Conservation (phyloP, 2,888 invertebrate genomes). For the Amaurobius ferox region DNA sequence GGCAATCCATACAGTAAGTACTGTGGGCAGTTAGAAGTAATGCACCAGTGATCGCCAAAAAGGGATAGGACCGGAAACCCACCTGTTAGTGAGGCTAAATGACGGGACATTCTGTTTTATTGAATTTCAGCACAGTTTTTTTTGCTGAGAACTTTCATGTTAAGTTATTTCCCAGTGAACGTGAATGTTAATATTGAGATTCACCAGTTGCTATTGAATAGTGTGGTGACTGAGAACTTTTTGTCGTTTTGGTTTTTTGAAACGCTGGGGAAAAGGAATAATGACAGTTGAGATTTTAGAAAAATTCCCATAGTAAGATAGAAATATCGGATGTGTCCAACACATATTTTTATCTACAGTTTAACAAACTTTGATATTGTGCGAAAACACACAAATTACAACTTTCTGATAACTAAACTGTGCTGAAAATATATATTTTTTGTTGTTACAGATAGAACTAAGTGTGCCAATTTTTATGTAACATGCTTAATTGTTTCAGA, state of each 20-base stretch:
- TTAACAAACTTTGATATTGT: too few relatives aligned
- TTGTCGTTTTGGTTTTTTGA: not conserved
- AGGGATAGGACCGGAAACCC: conserved; percentile 41
- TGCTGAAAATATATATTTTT: too few relatives aligned
- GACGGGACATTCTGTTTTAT: not conserved
- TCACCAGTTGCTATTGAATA: not conserved
- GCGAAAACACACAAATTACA: too few relatives aligned
- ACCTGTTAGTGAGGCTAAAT: conserved; percentile 32
- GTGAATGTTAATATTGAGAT: not conserved
- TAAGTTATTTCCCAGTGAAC: conserved; percentile 1
- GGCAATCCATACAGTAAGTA: conserved; percentile 7
- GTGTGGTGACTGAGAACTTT: not conserved
- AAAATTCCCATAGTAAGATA: too few relatives aligned
- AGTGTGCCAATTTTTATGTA: too few relatives aligned
- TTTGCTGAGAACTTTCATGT: conserved; percentile 9
- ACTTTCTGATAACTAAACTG: too few relatives aligned
- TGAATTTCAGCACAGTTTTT: not conserved
- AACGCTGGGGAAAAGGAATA: too few relatives aligned
- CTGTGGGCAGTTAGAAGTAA: not conserved
- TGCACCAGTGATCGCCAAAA: not conserved
- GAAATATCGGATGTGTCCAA: too few relatives aligned
- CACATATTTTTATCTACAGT: too few relatives aligned
- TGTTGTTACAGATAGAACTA: too few relatives aligned
- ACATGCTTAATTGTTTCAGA: too few relatives aligned
- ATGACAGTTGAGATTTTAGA: too few relatives aligned